Evolutionary conservation across 2,113 vertebrate species (phyloP), one percentile per base, ranked within the genome.

Genomic region (Mastomys coucha): DNA sequence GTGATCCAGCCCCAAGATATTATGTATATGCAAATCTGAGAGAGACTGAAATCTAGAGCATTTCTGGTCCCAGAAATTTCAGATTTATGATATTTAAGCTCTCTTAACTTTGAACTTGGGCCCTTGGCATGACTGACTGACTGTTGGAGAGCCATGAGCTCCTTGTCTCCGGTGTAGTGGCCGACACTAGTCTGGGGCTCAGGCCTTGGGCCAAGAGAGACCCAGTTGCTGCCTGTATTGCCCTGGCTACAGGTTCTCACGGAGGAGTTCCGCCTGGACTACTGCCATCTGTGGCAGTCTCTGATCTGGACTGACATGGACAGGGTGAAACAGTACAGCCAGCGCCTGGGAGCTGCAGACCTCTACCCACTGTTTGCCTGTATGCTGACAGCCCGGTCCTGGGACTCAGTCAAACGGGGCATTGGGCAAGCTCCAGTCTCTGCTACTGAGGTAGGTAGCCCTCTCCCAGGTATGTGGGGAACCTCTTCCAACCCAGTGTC

Each of bases 341-440:
- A 97, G 82, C 98, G 98, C 28, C 98, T 99, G 19, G 99, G 99
- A 12, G 99, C 99, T 0, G 99, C 99, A 8, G 99, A 99, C 13
- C 97, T 99, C 65, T 99, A 99, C 96, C 99, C 99, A 0, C 98
- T 99, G 67, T 99, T 99, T 0, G 99, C 99, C 88, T 99, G 99
- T 75, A 99, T 99, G 97, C 98, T 99, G 80, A 99, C 99, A 0
- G 99, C 99, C 65, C 99, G 99, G 33, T 99, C 99, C 26, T 99
- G 99, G 99, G 98, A 98, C 28, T 98, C 99, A 0, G 99, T 99
- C 98, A 99, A 98, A 92, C 98, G 96, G 9, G 99, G 99, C 60
- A 99, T 99, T 86, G 98, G 99, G 94, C 98, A 98, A 26, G 99
- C 98, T 0, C 99, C 99, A 0, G 98, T 99, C 94, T 99, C 99